Evolutionary conservation across 2,888 invertebrate genomes (phyloP), one percentile per base, ranked within the genome.

Genomic region (Monopis laevigella): DNA sequence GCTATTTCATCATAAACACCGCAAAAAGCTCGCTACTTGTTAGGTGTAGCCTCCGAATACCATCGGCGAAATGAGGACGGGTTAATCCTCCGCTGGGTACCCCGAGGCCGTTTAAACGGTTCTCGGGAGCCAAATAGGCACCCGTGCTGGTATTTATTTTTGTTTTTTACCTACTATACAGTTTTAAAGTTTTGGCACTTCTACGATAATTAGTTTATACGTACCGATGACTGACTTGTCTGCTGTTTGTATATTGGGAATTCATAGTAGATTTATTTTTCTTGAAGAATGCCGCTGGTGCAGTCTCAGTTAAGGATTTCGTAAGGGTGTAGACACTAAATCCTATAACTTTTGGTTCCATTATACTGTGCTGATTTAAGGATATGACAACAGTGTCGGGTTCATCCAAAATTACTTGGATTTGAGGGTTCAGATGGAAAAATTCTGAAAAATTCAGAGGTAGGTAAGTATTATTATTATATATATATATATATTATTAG

Each of bases 331-430:
- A 95, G 40, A 93, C 88, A 41, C 93, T 93, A 62, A 95, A 96
- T 19, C 96, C 96, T 48, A 96, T 92, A 3, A 94, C 93, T 81
- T 94, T 93, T 8, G 95, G 94, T 64, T 95, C 95, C 84, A 94
- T 90, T 40, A 94, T 90, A 47, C 92, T 91, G 65, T 95, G 93
- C 59, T 95, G 95, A 63, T 92, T 92, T 8, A 96, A 71, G 0
- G 93, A 93, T 39, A 96, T 87, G 10, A 95, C 87, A 1, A 93
- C 87, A 0, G 63, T 64, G 42, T 66, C 70, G 0, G 61, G 48
- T 60, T 93, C 93, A 53, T 86, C 87, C 19, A 95, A 66, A 34
- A 88, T 84, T 35, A 96, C 64, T 55, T 94, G 88, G 28, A 96
- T 80, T 75, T 96, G 95, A 0, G 96, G 96, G 69, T 96, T 96